Evolutionary conservation across 2,797 vertebrate genomes (phyloP), one percentile per base, ranked within the genome.

Genomic region (Allobates femoralis): DNA sequence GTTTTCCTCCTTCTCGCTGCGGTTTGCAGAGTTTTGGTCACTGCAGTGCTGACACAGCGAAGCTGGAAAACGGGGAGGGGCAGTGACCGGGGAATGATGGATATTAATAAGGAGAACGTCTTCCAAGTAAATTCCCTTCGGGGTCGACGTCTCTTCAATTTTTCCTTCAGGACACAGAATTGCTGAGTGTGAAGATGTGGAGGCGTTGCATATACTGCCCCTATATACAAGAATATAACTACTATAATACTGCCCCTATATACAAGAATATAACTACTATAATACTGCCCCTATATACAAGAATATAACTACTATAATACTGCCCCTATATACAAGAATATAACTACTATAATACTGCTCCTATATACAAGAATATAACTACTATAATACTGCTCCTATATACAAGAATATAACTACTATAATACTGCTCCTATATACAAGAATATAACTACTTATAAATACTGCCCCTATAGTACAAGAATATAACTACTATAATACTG

Each of bases 41-140:
- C 41, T 37, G 23, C 18, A 26, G 19, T 81, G 85, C 85, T 86
- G 85, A 81, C 28, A 64, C 19, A 81, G 79, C 67, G 37, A 56
- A 26, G 26, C 46, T 81, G 6, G 51, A 15, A 51, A 8, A 16
- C 1, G 67, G 73, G 19, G 16, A 23, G 7, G 3, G 23, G 53
- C n/a, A 23, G 7, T 86, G 51, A 74, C 66, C 77, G 73, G 66
- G 66, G 7, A 5, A 15, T 28, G 18, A 51, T 53, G 50, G 62
- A 78, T 58, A 78, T 58, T 30, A 46, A 79, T 32, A 46, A 34
- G 75, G 23, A 62, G 28, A 26, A 7, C n/a, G 5, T 50, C 46
- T 23, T 12, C 30, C 30, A 23, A 32, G 23, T 53, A 28, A 4
- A 10, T 28, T 64, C 73, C 73, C 58, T 41, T 1, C 50, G 64